Evolutionary conservation across 2,888 invertebrate genomes (phyloP), one percentile per base, ranked within the genome.

Genomic region (Agrochola circellaris): DNA sequence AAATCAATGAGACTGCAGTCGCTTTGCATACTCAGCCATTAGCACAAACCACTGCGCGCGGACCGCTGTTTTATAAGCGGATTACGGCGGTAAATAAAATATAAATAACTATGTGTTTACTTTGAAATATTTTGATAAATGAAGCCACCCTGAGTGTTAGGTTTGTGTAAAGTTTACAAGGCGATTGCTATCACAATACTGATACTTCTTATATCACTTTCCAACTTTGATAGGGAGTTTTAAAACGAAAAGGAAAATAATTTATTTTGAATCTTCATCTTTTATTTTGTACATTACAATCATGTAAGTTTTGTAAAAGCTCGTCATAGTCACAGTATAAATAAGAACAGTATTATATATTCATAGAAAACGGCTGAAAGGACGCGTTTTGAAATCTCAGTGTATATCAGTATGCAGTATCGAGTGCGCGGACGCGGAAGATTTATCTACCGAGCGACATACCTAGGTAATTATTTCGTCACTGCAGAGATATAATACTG

Each of bases 1-100:
- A 94, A 94, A 94, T 94, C 94, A 94, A 92, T 90, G 91, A 77
- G 85, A 88, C 87, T 91, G 92, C 93, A 92, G 90, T 91, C 91
- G 91, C 90, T 93, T 93, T 93, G 93, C 93, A 93, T 92, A 90
- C 87, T 89, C 89, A 85, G 90, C 93, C 90, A 92, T 93, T 93
- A 94, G 89, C 93, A 91, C 93, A 92, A 91, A 91, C 91, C 90
- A 89, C 87, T 90, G 91, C 89, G 82, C 82, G 75, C 85, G 77
- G 69, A 61, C 65, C 72, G 69, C 81, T 80, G 86, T 86, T 86
- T 84, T 79, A 83, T 85, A 87, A 87, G 66, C 87, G 62, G 76
- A 85, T 79, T 69, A 74, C 64, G 70, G 73, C 54, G 68, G 68
- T 81, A 56, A 80, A 76, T 75, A 75, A 73, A 75, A 67, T 48